These are phyloP conservation scores for Phorcus lineatus DNA, from an alignment of 2,888 invertebrate genomes.

Conservation along the genomic window DNA sequence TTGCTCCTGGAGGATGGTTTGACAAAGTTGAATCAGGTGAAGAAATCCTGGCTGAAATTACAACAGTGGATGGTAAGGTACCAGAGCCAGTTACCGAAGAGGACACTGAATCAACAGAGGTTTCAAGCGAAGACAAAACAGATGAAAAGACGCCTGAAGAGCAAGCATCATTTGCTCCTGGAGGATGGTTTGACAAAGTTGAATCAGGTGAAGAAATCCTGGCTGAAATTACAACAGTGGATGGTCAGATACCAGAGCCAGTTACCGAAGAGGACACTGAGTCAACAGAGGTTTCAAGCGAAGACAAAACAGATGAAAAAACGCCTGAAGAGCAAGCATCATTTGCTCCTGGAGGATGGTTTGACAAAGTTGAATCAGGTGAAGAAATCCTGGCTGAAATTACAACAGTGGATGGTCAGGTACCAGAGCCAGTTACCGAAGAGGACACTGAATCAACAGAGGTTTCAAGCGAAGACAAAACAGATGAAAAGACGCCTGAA, in stretches of 20 bases:
- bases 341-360: background rate
- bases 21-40: too few species aligned
- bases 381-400: constrained; percentile 2
- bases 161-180: background rate
- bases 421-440: background rate
- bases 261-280: background rate
- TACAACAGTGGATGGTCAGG: background rate
- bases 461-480: background rate
- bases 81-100: background rate
- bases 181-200: constrained; percentile 1
- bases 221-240: background rate
- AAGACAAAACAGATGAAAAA: background rate
- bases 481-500: background rate
- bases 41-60: too few species aligned
- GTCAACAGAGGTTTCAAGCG: background rate
- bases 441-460: background rate
- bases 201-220: background rate
- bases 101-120: background rate
- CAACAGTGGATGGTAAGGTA: background rate
- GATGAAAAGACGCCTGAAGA: background rate
- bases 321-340: background rate
- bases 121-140: background rate
- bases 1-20: too few species aligned
- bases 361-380: background rate
- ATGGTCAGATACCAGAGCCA: background rate